Base-by-base conservation (phyloP, 2,888 invertebrate species). In the Philhelius pedissequus region DNA sequence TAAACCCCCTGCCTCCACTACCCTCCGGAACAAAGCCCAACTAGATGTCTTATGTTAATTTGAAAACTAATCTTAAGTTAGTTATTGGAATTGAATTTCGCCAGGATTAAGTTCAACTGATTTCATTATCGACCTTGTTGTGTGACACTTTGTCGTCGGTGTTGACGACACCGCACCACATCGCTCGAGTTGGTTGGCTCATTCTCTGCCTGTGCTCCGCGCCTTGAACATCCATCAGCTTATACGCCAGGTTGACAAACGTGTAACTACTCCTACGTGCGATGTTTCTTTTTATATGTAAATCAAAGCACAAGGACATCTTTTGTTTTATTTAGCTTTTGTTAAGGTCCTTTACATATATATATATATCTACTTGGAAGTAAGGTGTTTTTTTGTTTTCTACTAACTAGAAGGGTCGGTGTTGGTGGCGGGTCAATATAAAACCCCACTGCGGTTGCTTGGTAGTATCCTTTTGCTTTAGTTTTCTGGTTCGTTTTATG, bases 61-160 rank as follows among this genome's bases (percentile, higher is more conserved):
- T 76, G 84, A 80, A 84, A 84, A 84, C 80, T 84, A 84, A 84
- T 84, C 80, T 76, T 84, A 84, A 84, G 84, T 84, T 76, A 71
- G 80, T 84, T 84, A 84, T 80, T 71, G 80, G 75, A 80, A 84
- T 84, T 84, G 79, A 84, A 84, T 84, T 84, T 76, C 80, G 35
- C 38, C 66, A 76, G 80, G 84, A 84, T 84, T 84, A 84, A 84
- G 84, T 76, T 84, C 71, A 80, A 70, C 75, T 80, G 80, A 80
- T 80, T 84, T 75, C 84, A 84, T 84, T 84, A 76, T 80, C 71
- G 80, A 70, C 69, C 75, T 75, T 79, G 74, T 83, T 74, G 74
- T 79, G 70, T 83, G 83, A 84, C 80, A 84, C 80, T 70, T 75
- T 54, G 58, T 54, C 58, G 64, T 50, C 52, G 60, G 32, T 48